Conservation (phyloP, 2,113 vertebrate species). For the Arenaria interpres region DNA sequence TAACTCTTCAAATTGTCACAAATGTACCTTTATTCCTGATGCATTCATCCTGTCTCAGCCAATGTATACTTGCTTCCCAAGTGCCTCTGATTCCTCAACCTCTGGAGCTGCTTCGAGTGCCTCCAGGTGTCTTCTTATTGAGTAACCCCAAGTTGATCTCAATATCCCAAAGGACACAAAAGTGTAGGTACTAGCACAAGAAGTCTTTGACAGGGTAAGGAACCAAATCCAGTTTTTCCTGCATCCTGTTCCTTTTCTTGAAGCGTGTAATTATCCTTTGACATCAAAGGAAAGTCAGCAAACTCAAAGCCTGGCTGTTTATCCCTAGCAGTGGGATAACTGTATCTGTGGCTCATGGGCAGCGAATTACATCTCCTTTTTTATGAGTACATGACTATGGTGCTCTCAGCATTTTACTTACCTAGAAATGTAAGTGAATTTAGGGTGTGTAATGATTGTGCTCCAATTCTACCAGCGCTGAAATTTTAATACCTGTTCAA, state of each 20-base stretch:
- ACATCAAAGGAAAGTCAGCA: background rate
- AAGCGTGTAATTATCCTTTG: constrained; percentile 14
- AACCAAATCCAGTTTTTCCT: constrained; percentile 6
- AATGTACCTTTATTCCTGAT: background rate
- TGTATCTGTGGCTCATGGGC: background rate
- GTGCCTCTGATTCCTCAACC: background rate
- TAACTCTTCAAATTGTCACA: background rate
- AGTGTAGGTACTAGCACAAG: fast-evolving
- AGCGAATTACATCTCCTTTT: constrained; percentile 19
- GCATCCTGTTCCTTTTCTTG: constrained; percentile 13
- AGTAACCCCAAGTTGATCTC: background rate
- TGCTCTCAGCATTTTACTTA: constrained; percentile 15
- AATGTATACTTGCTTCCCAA: background rate
- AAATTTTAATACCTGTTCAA: background rate
- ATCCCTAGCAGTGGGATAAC: background rate
- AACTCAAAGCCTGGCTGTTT: background rate
- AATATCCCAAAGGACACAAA: background rate
- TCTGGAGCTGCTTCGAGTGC: background rate
- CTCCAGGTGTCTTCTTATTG: background rate
- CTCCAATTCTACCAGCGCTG: background rate
- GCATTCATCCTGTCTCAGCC: background rate
- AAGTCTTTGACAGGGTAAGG: background rate
- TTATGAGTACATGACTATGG: constrained; percentile 6
- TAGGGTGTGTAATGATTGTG: background rate
- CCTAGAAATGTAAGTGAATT: constrained; percentile 5